These are phyloP conservation scores for Thereva nobilitata DNA, from an alignment of 2,888 invertebrate genomes.

Conservation along the genomic window DNA sequence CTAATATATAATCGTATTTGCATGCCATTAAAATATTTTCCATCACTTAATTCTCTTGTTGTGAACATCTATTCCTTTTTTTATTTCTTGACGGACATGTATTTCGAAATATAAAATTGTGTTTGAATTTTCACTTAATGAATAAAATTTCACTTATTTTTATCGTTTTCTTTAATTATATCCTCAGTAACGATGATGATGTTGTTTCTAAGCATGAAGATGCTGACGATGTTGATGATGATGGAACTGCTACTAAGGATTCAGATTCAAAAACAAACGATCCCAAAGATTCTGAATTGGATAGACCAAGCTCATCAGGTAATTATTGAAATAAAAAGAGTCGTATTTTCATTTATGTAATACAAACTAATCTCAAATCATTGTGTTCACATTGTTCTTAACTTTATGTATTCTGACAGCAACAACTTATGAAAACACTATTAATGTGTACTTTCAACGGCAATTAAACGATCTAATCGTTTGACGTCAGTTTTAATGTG, in stretches of 20 bases:
- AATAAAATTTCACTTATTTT: slow-evolving; percentile 16
- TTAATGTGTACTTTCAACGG: no score
- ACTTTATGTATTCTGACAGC: no score
- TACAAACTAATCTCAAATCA: no score
- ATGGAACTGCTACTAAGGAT: slow-evolving; percentile 58
- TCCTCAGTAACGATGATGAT: slow-evolving; percentile 56
- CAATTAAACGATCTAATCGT: no score
- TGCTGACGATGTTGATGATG: slow-evolving; percentile 58
- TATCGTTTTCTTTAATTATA: slow-evolving; percentile 21
- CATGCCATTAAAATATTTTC: slow-evolving; percentile 51
- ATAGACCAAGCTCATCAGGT: slow-evolving; percentile 60
- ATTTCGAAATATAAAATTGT: slow-evolving; percentile 28
- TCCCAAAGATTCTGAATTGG: slow-evolving; percentile 55
- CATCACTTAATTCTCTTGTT: slow-evolving; percentile 51
- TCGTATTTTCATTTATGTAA: no score
- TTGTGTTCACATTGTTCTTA: no score
- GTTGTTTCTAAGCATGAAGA: slow-evolving; percentile 59
- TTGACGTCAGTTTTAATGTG: no score
- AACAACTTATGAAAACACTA: no score
- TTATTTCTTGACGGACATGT: slow-evolving; percentile 7
- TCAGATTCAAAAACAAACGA: slow-evolving; percentile 53
- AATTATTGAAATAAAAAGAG: slow-evolving; percentile 44
- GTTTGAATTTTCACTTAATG: not conserved
- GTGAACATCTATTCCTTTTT: slow-evolving; percentile 49
- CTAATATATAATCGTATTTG: slow-evolving; percentile 37